Conservation (phyloP, 2,113 vertebrate species). For the Takifugu bimaculatus region DNA sequence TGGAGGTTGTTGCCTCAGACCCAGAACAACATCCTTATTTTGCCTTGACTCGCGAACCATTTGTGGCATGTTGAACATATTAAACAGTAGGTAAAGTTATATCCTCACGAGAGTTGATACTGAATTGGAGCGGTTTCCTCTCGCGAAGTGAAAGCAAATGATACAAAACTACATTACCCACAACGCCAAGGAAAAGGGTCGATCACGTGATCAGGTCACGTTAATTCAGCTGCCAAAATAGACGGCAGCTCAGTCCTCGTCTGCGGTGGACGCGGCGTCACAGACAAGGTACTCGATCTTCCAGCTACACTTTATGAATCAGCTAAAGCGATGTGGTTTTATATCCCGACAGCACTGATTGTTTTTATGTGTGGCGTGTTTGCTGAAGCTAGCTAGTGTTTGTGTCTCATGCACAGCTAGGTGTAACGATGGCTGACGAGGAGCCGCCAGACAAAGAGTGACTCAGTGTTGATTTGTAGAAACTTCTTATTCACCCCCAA, state of each 20-base stretch:
- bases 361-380: too few species aligned
- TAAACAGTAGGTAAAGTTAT: neutral
- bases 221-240: constrained; percentile 19
- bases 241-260: constrained; percentile 1
- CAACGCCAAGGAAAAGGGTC: neutral
- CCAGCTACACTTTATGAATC: too few species aligned
- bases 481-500: too few species aligned
- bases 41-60: too few species aligned
- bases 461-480: neutral
- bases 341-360: too few species aligned
- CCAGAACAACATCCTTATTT: too few species aligned
- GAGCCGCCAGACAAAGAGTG: neutral
- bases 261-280: neutral
- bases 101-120: neutral
- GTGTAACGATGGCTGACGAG: constrained; percentile 18
- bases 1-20: too few species aligned
- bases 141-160: too few species aligned
- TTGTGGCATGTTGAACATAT: too few species aligned
- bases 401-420: neutral
- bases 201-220: constrained; percentile 38
- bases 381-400: neutral
- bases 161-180: constrained; percentile 47
- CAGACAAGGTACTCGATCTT: neutral
- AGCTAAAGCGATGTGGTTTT: too few species aligned
- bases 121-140: too few species aligned